Percentiles rank a stretch among this genome's conserved stretches.
Evolutionary conservation across 2,113 vertebrate species (phyloP).

Genomic region (Callipepla californica): DNA sequence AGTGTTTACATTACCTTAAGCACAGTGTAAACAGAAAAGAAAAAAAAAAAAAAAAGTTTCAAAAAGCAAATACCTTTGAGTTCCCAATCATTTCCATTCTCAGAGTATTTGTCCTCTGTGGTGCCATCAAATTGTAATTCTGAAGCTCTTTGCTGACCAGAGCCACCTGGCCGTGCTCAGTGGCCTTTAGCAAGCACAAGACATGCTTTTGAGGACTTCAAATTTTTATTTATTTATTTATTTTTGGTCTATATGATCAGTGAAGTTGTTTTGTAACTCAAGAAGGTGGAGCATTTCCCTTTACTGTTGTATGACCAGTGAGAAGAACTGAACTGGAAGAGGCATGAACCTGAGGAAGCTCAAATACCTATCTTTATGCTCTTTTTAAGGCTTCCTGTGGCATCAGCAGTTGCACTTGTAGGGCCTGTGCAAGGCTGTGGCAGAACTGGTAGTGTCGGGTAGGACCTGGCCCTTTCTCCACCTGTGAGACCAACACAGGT

Average conservation of each 20-base stretch:
- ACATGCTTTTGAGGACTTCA: neutral
- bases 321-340: neutral
- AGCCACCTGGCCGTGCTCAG: neutral
- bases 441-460: neutral
- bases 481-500: rapidly evolving
- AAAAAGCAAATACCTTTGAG: neutral
- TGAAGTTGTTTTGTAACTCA: neutral
- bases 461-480: neutral
- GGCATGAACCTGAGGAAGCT: neutral
- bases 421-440: neutral
- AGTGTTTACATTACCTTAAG: neutral
- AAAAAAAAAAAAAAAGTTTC: neutral
- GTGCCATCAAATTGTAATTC: neutral
- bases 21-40: neutral
- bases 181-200: neutral
- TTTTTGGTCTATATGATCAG: rapidly evolving
- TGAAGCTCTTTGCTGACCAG: neutral
- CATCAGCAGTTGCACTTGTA: neutral
- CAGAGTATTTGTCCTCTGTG: neutral
- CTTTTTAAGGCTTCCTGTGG: neutral
- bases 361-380: neutral
- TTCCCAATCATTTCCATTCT: neutral
- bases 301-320: neutral
- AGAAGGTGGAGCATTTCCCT: neutral
- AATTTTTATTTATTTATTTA: no score